Evolutionary conservation across 2,888 invertebrate species (phyloP), one percentile per base, ranked within the genome.

Genomic region (Tetropium fuscum): DNA sequence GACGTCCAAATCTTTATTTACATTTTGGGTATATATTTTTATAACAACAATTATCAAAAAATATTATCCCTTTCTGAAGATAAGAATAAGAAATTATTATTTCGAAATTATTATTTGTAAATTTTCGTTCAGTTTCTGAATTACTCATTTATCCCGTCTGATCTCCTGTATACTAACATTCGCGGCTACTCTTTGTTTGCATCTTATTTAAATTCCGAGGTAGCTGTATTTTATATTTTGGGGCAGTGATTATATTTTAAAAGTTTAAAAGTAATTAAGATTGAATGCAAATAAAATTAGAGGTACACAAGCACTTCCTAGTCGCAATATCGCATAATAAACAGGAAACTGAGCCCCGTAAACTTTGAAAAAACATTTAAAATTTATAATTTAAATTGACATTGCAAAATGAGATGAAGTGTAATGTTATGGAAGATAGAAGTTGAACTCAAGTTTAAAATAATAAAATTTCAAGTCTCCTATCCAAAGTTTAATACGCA

Each of bases 341-440:
- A 73, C 67, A 71, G 64, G 65, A 69, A 73, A 74, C 69, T 71
- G 56, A 68, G 64, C 59, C 61, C 61, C 44, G 48, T 25, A 65
- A 75, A 76, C 68, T 73, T 73, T 65, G 56, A 66, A 67, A 72
- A 74, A 73, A 74, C 74, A 73, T 74, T 73, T 71, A 73, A 72
- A 71, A 75, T 74, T 76, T 70, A 62, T 72, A 74, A 76, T 75
- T 74, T 72, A 74, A 76, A 76, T 75, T 72, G 74, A 75, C 72
- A 70, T 69, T 68, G 71, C 60, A 63, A 71, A 74, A 74, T 73
- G 73, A 74, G 73, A 68, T 68, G 68, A 58, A 64, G 66, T 66
- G 68, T 63, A 66, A 64, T 63, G 68, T 70, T 63, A 69, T 58
- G 69, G 70, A 71, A 74, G 69, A 73, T 70, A 64, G 67, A 69